phyloP scores from a whole-genome alignment of 2,888 invertebrate genomes.

The Drosophila ochracea region DNA sequence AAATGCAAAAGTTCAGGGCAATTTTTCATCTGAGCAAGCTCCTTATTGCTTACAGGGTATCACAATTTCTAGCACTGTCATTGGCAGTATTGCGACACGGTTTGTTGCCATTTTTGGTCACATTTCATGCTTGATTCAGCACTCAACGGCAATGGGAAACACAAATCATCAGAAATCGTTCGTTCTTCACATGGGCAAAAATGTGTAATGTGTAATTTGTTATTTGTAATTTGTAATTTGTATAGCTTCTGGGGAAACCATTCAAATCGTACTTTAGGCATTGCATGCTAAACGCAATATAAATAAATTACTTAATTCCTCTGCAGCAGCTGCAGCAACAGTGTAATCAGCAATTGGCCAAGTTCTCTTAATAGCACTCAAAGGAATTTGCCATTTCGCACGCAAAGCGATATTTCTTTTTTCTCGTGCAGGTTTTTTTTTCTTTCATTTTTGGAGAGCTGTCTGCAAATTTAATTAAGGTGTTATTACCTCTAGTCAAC shows the following conservation, averaged over 20 bases:
- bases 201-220: neutral
- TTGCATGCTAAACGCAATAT: conserved; percentile 67
- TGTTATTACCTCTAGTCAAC: conserved; percentile 74
- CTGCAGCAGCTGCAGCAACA: conserved; percentile 29
- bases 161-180: conserved; percentile 1
- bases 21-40: neutral
- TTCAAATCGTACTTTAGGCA: conserved; percentile 9
- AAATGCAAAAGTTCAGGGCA: neutral
- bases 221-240: conserved; percentile 20
- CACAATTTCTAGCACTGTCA: too few relatives aligned
- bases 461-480: conserved; percentile 78
- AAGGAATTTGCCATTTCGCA: conserved; percentile 41
- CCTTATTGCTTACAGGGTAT: conserved; percentile 1
- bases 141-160: conserved; percentile 9
- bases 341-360: conserved; percentile 66
- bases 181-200: conserved; percentile 4
- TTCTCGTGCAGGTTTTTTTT: neutral
- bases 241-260: conserved; percentile 30
- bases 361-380: conserved; percentile 56
- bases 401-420: conserved; percentile 18
- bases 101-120: conserved; percentile 35
- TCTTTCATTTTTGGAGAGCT: conserved; percentile 15
- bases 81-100: neutral
- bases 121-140: conserved; percentile 64
- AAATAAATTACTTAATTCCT: conserved; percentile 57